Base-by-base conservation (phyloP, 1,140 invertebrate genomes). In the Pogonognathellus flavescens region DNA sequence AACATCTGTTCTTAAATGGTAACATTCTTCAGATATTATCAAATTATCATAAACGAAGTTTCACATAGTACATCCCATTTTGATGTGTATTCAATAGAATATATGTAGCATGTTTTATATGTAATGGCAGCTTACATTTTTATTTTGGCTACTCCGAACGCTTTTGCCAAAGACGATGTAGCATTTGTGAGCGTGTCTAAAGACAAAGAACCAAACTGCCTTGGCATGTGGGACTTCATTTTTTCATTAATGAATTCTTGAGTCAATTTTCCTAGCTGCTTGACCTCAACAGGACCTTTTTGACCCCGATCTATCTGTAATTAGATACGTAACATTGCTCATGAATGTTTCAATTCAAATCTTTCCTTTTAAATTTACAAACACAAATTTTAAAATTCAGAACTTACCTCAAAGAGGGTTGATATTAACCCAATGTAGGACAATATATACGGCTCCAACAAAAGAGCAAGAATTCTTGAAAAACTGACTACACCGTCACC, bases 131-230 rank as follows among this genome's bases (percentile, higher is more conserved):
- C 84, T 85, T 80, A 88, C 87, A 86, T 16, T 86, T 88, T 88
- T 3, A 87, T 50, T 85, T 55, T 83, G 20, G 84, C 20, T 41
- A 82, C 41, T 50, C 25, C 49, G 14, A 41, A 62, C 10, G 70
- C 62, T 52, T 85, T 85, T 49, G 85, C 82, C 10, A 84, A 84
- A 9, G 88, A 82, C 52, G 85, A 83, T 52, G 70, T 20, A 9
- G 85, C 86, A 86, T 88, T 87, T 10, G 14, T 76, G 14, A 88
- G 80, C 6, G 85, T 83, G 9, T 88, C 88, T n/a, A 88, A 66
- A 1, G 86, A 88, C 7, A 88, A 82, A 49, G 88, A 86, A 10
- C 88, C 88, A 83, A 83, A 88, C 25, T 86, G 80, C 10, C 60
- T 84, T n/a, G 80, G 76, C 14, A 87, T 16, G 22, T n/a, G 13